phyloP scores from a whole-genome alignment of 2,888 invertebrate species.

The Meiosimyza platycephala region DNA sequence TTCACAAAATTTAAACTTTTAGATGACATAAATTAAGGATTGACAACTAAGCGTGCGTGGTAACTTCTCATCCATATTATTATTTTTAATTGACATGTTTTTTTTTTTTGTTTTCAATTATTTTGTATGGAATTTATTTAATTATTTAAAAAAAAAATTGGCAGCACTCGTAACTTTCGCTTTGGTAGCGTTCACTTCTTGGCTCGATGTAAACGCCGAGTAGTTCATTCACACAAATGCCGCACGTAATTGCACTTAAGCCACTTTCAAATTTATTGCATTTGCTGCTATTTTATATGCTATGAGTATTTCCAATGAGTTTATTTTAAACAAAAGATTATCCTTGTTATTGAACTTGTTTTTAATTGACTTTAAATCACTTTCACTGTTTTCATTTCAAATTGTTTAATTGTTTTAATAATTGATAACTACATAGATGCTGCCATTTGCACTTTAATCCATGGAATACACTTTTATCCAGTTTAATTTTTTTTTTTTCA shows the following conservation, averaged over 20 bases:
- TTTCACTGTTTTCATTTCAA: not conserved
- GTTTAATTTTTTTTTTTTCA: too few species aligned
- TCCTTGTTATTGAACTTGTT: slow-evolving; percentile 18
- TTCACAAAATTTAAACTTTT: too few species aligned
- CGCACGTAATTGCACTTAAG: not conserved
- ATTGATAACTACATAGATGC: too few species aligned
- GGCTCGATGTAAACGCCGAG: not conserved
- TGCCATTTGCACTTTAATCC: too few species aligned
- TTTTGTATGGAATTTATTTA: not conserved
- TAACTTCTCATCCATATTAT: too few species aligned
- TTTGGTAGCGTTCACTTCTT: slow-evolving; percentile 24
- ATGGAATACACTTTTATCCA: too few species aligned
- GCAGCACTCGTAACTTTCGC: slow-evolving; percentile 22
- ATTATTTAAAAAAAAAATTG: not conserved
- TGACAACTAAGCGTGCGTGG: too few species aligned
- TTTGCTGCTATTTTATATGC: not conserved
- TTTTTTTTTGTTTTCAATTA: not conserved
- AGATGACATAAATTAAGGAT: too few species aligned
- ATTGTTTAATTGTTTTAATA: not conserved
- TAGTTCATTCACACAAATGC: slow-evolving; percentile 27
- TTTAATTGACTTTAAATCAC: not conserved
- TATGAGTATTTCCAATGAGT: not conserved
- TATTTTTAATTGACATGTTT: not conserved
- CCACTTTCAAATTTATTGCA: not conserved
- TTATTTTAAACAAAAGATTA: slow-evolving; percentile 2